phyloP scores from a whole-genome alignment of 1,140 invertebrate genomes.

The Phocides pigmalion region DNA sequence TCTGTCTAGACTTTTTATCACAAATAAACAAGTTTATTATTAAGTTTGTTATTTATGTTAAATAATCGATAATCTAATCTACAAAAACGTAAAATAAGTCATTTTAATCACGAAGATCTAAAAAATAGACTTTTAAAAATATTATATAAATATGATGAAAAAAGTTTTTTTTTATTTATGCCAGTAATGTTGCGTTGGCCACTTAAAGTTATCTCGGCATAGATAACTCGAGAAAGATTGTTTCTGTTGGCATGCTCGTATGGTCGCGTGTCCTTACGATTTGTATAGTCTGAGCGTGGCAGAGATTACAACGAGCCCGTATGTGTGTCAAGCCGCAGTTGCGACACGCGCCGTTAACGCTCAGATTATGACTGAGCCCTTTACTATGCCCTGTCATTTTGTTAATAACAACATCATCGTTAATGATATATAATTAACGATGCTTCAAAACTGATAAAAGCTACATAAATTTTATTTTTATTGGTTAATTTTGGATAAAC shows the following conservation, averaged over 20 bases:
- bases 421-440: background rate
- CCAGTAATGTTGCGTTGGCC: constrained; percentile 33
- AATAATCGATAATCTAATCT: too few relatives aligned
- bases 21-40: too few relatives aligned
- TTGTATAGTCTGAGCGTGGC: constrained; percentile 45
- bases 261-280: constrained; percentile 43
- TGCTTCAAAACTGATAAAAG: background rate
- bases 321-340: constrained; percentile 75
- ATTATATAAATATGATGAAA: too few relatives aligned
- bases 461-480: too few relatives aligned
- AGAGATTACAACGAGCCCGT: constrained; percentile 47
- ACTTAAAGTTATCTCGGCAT: constrained; percentile 24
- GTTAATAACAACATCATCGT: constrained; percentile 6
- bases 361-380: constrained; percentile 65
- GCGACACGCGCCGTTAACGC: constrained; percentile 56
- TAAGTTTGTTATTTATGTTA: too few relatives aligned
- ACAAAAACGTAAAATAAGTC: too few relatives aligned
- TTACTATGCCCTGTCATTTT: constrained; percentile 45
- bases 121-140: too few relatives aligned
- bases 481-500: too few relatives aligned
- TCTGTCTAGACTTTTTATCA: background rate
- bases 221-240: constrained; percentile 33
- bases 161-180: background rate
- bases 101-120: too few relatives aligned
- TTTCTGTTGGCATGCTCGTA: constrained; percentile 29